Evolutionary conservation across 2,797 vertebrate genomes (phyloP).

Genomic region (Centropyge bicolor): DNA sequence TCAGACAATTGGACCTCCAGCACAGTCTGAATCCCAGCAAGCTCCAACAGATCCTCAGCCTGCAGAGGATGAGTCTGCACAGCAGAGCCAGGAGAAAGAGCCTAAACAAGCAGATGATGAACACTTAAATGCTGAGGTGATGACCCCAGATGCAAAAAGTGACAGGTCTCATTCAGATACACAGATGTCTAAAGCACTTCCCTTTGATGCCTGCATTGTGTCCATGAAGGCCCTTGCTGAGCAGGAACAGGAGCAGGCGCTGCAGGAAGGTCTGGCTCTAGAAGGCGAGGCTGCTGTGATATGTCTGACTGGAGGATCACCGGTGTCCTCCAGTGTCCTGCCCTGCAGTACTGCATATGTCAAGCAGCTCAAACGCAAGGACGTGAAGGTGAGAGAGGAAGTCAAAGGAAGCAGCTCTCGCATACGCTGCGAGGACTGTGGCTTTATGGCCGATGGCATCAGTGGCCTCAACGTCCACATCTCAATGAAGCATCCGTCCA

Average conservation of each 20-base stretch:
- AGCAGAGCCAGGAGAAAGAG: conserved; percentile 40
- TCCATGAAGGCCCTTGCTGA: conserved; percentile 87
- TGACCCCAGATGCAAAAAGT: conserved; percentile 43
- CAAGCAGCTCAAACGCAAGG: conserved; percentile 70
- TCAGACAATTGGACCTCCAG: conserved; percentile 9
- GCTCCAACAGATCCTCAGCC: conserved; percentile 36
- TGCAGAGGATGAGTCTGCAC: conserved; percentile 25
- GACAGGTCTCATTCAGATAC: conserved; percentile 65
- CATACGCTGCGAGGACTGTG: conserved; percentile 96
- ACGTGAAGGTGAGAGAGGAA: conserved; percentile 47
- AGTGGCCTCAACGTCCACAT: conserved; percentile 98
- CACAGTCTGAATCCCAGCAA: conserved; percentile 41
- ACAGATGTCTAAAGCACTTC: conserved; percentile 79
- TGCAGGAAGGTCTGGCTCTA: conserved; percentile 69
- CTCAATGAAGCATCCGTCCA: conserved; percentile 98
- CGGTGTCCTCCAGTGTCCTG: conserved; percentile 5
- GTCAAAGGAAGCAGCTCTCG: conserved; percentile 77
- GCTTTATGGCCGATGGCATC: conserved; percentile 96
- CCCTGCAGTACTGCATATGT: conserved; percentile 43
- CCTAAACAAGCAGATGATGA: conserved; percentile 23
- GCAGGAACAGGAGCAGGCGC: conserved; percentile 81
- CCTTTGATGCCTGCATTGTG: conserved; percentile 94
- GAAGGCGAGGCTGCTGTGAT: conserved; percentile 69
- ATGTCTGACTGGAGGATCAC: conserved; percentile 64
- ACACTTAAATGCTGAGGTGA: conserved; percentile 47